These are phyloP conservation scores for Polyodon spathula DNA, from an alignment of 2,113 vertebrate genomes.

Conservation along the genomic window DNA sequence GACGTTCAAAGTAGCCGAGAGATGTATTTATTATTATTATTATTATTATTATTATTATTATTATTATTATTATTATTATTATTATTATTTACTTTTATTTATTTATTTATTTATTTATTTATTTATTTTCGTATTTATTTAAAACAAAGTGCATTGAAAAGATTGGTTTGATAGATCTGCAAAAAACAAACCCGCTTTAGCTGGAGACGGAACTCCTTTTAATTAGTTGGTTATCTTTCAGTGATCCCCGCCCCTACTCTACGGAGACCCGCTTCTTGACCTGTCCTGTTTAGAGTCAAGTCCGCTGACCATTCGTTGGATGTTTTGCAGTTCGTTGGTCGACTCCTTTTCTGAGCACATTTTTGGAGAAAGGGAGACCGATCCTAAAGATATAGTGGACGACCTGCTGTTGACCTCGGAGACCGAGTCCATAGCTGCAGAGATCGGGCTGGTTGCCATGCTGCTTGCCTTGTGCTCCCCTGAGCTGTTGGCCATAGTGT, in stretches of 20 bases:
- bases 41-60: too few species aligned
- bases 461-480: conserved; percentile 60
- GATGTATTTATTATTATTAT: too few species aligned
- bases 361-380: conserved; percentile 80
- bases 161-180: conserved; percentile 36
- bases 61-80: conserved; percentile 42
- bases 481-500: conserved; percentile 53
- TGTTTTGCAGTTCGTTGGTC: conserved; percentile 86
- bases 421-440: conserved; percentile 76
- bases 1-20: conserved; percentile 49
- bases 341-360: conserved; percentile 77
- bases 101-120: conserved; percentile 18
- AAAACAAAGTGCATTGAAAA: conserved; percentile 71
- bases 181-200: conserved; percentile 40
- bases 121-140: conserved; percentile 28
- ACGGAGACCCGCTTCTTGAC: conserved; percentile 79
- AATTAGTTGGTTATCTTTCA: conserved; percentile 5
- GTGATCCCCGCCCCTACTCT: conserved; percentile 13
- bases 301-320: conserved; percentile 92
- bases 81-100: conserved; percentile 47
- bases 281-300: conserved; percentile 83
- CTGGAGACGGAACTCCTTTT: conserved; percentile 25
- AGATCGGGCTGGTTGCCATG: conserved; percentile 66
- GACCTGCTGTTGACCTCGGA: conserved; percentile 88
- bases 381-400: conserved; percentile 76